Conservation (phyloP, 2,888 invertebrate genomes). For the Macrosiphum euphorbiae region DNA sequence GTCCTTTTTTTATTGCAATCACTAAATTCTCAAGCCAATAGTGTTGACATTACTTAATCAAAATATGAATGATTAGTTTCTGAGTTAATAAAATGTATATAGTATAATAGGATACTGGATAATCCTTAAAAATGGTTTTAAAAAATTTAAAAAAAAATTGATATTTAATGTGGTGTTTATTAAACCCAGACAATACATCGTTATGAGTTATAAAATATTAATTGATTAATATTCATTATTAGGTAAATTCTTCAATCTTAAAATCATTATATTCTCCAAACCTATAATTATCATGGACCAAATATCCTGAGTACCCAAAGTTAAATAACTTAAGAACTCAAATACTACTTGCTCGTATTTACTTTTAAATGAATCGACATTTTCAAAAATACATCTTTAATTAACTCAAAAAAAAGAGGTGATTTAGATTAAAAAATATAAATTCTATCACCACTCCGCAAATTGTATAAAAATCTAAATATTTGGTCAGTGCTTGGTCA, state of each 20-base stretch:
- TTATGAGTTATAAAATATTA: background rate
- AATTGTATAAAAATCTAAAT: background rate
- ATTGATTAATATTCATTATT: background rate
- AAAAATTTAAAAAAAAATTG: too few relatives aligned
- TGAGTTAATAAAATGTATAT: too few relatives aligned
- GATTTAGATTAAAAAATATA: background rate
- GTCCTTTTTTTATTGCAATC: too few relatives aligned
- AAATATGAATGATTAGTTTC: too few relatives aligned
- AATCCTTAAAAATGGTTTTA: too few relatives aligned
- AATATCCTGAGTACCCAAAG: background rate
- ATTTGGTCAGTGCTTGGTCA: background rate
- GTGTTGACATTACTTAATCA: too few relatives aligned
- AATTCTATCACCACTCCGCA: background rate
- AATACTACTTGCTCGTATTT: background rate
- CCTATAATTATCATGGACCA: too few relatives aligned
- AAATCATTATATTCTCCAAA: background rate
- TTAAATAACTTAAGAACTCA: background rate
- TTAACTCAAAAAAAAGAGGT: background rate
- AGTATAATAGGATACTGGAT: too few relatives aligned
- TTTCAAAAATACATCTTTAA: background rate
- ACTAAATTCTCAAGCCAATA: too few relatives aligned
- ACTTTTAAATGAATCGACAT: background rate
- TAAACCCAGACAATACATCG: background rate
- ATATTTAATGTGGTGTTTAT: background rate
- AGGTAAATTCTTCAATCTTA: background rate